phyloP scores from a whole-genome alignment of 2,113 vertebrate species.

The Plestiodon gilberti region DNA sequence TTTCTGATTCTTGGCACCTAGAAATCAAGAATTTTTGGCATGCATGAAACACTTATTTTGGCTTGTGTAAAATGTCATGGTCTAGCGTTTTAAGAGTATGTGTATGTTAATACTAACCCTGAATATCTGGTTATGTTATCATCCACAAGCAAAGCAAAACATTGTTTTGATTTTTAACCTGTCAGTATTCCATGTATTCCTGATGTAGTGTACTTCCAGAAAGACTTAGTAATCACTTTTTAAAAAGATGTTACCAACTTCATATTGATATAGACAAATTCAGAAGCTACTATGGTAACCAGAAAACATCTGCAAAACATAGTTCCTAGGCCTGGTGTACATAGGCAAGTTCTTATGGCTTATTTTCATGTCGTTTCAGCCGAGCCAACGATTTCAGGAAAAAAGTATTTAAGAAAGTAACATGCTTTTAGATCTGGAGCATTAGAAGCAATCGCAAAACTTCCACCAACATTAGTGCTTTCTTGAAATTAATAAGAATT shows the following conservation, averaged over 20 bases:
- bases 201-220: slow-evolving; percentile 39
- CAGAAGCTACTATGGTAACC: slow-evolving; percentile 57
- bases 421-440: slow-evolving; percentile 42
- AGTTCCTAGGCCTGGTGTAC: slow-evolving; percentile 44
- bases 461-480: slow-evolving; percentile 27
- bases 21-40: slow-evolving; percentile 33
- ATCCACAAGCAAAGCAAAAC: slow-evolving; percentile 24
- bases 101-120: slow-evolving; percentile 27
- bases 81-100: slow-evolving; percentile 35
- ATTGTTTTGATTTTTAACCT: slow-evolving; percentile 42
- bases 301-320: slow-evolving; percentile 71
- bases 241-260: slow-evolving; percentile 48
- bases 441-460: slow-evolving; percentile 47
- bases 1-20: slow-evolving; percentile 40
- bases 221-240: slow-evolving; percentile 51
- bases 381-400: slow-evolving; percentile 51
- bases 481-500: slow-evolving; percentile 12
- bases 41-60: slow-evolving; percentile 34
- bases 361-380: slow-evolving; percentile 25
- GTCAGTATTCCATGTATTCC: slow-evolving; percentile 60
- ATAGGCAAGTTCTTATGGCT: slow-evolving; percentile 34
- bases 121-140: slow-evolving; percentile 44
- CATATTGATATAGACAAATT: slow-evolving; percentile 53
- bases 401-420: slow-evolving; percentile 52
- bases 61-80: slow-evolving; percentile 43